Conservation (phyloP, 2,113 vertebrate species). For the Hystrix brachyura region DNA sequence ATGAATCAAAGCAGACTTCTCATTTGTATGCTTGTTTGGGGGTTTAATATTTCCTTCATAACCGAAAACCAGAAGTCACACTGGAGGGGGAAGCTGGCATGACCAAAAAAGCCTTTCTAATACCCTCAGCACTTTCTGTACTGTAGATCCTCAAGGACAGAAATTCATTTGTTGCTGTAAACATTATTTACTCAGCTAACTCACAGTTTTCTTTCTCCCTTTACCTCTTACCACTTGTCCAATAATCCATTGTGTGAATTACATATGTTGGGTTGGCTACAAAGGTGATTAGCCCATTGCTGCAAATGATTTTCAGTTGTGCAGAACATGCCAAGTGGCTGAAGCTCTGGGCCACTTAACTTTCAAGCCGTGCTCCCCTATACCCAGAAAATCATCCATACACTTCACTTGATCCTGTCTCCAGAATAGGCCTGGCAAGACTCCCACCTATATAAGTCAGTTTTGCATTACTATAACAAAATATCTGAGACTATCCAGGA, state of each 20-base stretch:
- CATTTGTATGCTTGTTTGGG: constrained; percentile 41
- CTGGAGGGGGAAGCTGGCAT: too few species aligned
- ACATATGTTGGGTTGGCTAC: background rate
- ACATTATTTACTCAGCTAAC: background rate
- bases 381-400: background rate
- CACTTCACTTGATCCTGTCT: background rate
- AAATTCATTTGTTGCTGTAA: background rate
- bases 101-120: background rate
- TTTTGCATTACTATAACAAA: background rate
- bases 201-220: background rate
- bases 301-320: background rate
- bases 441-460: background rate
- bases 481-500: background rate
- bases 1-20: constrained; percentile 50
- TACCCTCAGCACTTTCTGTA: background rate
- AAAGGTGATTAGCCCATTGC: background rate
- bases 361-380: constrained; percentile 15
- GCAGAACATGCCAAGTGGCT: background rate
- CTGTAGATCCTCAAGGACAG: background rate
- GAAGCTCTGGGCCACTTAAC: background rate
- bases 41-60: constrained; percentile 44
- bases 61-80: constrained; percentile 46
- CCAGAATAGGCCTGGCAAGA: background rate
- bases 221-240: background rate
- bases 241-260: background rate